Percentiles rank a stretch among this genome's conserved stretches.
phyloP scores from a whole-genome alignment of 2,888 invertebrate genomes.

The Eupithecia centaureata region DNA sequence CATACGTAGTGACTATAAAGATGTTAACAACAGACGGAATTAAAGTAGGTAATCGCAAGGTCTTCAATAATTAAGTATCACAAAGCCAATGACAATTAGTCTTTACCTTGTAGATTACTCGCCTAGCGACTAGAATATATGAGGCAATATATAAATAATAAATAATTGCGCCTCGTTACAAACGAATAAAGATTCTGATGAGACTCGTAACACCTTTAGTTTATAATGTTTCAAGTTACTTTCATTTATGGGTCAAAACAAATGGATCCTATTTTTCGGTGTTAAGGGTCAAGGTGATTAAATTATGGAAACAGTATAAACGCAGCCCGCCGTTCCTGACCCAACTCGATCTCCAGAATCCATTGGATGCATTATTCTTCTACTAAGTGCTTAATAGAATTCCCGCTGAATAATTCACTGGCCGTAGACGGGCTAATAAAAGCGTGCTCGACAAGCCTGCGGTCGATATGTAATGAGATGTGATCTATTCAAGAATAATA shows the following conservation, averaged over 20 bases:
- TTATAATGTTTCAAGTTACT: constrained; percentile 18
- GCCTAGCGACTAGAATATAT: constrained; percentile 19
- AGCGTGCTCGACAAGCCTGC: constrained; percentile 71
- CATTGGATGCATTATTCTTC: constrained; percentile 75
- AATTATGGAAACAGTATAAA: constrained; percentile 54
- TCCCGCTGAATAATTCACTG: constrained; percentile 76
- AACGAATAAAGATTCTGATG: constrained; percentile 33
- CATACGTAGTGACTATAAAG: neutral
- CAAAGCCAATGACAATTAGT: constrained; percentile 31
- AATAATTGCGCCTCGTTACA: constrained; percentile 37
- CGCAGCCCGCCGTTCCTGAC: constrained; percentile 47
- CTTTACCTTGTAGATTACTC: constrained; percentile 29
- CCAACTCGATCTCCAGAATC: constrained; percentile 63
- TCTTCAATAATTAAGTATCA: constrained; percentile 4
- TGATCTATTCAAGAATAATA: constrained; percentile 76
- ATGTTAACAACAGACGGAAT: neutral
- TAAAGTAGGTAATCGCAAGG: constrained; percentile 14
- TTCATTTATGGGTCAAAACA: constrained; percentile 50
- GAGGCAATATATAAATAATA: constrained; percentile 19
- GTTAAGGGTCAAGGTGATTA: constrained; percentile 62
- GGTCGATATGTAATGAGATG: constrained; percentile 75
- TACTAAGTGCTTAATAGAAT: constrained; percentile 76
- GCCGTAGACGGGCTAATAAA: constrained; percentile 71
- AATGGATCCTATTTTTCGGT: constrained; percentile 44
- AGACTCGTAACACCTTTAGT: constrained; percentile 13